phyloP scores from a whole-genome alignment of 2,888 invertebrate genomes.

The Galerucella calmariensis region DNA sequence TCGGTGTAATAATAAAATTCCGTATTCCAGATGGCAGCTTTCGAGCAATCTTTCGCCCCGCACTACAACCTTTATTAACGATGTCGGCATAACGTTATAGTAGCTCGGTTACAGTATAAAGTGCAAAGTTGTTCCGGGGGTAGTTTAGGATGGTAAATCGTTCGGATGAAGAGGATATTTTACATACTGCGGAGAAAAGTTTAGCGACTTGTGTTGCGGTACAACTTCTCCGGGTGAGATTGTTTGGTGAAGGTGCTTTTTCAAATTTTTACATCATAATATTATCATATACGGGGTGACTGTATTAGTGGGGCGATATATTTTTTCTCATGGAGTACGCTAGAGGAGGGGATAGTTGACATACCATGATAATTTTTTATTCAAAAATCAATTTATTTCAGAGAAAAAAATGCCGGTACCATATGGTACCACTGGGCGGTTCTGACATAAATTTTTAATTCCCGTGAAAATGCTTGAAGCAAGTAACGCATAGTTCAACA shows the following conservation, averaged over 20 bases:
- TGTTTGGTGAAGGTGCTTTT: neutral
- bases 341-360: too few species aligned
- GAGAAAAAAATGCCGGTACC: too few species aligned
- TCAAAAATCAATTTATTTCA: too few species aligned
- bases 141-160: conserved; percentile 33
- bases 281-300: too few species aligned
- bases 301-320: too few species aligned
- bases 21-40: conserved; percentile 17
- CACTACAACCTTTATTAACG: conserved; percentile 26
- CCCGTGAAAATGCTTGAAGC: too few species aligned
- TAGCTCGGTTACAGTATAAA: conserved; percentile 22
- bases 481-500: too few species aligned
- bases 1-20: conserved; percentile 17
- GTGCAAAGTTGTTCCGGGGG: conserved; percentile 28
- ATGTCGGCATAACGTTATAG: conserved; percentile 21
- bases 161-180: conserved; percentile 33
- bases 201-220: conserved; percentile 22
- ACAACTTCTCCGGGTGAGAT: conserved; percentile 9
- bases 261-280: too few species aligned
- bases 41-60: conserved; percentile 8
- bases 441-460: too few species aligned
- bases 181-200: conserved; percentile 29
- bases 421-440: too few species aligned
- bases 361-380: too few species aligned
- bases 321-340: too few species aligned